Base-by-base conservation (phyloP, 2,888 invertebrate genomes). In the Onchidella celtica region DNA sequence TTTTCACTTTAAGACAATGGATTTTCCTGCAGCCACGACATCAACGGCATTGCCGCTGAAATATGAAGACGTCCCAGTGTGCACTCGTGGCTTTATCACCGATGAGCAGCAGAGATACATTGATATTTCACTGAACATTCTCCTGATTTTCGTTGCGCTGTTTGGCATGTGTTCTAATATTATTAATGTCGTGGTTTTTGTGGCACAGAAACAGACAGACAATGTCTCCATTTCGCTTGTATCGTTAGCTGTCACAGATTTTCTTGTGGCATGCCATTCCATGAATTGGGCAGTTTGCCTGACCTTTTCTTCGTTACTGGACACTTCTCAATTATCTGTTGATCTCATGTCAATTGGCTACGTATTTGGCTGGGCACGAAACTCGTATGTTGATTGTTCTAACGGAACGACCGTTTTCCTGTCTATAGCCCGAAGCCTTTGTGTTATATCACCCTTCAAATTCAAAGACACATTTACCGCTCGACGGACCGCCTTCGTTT, bases 341-440 rank as follows among this genome's bases (percentile, higher is more conserved):
- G n/a, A 36, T 27, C 73, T 59, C 1, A 4, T n/a, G 32, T 29
- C 59, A 14, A 57, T 73, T 0, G 57, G 32, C 3, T 73, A 73
- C n/a, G 32, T 73, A 2, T 11, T 59, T 9, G 73, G 61, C 55
- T 73, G 36, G 11, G 34, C 4, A 1, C 73, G 73, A 0, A 34
- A 57, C n/a, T 34, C 73, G 21, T 73, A 59, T 40, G 57, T 57
- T 2, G 73, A 73, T 36, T 3, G 59, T 17, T 55, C 61, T 9
- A 73, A 73, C n/a, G 73, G 73, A 9, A 61, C 73, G 9, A 61
- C 73, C 1, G 61, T 36, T 3, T 73, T 73, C 40, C 59, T 73
- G n/a, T 73, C 73, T 14, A 1, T 34, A 21, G n/a, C 73, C 6
- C 55, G 61, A n/a, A 59, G 73, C 24, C 24, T 73, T 14, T 21